A percentile compares a stretch with the other conserved stretches of the same genome.
These are phyloP conservation scores for Glyptemys insculpta DNA, from an alignment of 2,797 vertebrate genomes.

Conservation along the genomic window DNA sequence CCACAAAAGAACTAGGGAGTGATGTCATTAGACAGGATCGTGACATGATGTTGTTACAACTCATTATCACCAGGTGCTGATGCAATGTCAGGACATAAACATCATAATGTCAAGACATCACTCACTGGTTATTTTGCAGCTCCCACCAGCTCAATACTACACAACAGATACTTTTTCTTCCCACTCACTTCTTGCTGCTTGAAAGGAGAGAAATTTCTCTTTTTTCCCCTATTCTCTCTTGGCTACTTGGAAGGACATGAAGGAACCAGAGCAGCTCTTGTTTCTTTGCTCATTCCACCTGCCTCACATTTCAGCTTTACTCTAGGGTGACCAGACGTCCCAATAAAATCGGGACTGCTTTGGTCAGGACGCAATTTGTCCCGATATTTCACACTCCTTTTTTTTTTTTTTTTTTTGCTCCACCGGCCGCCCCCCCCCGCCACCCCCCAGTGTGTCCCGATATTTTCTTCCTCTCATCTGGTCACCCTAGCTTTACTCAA, in stretches of 20 bases:
- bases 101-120: constrained; percentile 56
- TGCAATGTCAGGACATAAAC: constrained; percentile 64
- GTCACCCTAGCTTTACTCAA: constrained; percentile 6
- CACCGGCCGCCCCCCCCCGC: too few relatives aligned
- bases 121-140: neutral
- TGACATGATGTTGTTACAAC: constrained; percentile 35
- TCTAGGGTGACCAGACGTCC: neutral
- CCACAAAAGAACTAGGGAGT: neutral
- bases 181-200: neutral
- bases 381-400: too few relatives aligned
- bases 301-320: constrained; percentile 15
- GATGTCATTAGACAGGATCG: constrained; percentile 15
- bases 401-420: too few relatives aligned
- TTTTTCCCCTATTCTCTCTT: constrained; percentile 9
- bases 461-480: too few relatives aligned
- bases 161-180: constrained; percentile 40
- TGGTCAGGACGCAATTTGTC: too few relatives aligned
- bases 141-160: constrained; percentile 40
- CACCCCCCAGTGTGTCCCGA: too few relatives aligned
- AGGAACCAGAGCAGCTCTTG: neutral
- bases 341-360: too few relatives aligned
- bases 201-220: constrained; percentile 23
- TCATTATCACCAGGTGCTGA: constrained; percentile 24
- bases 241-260: constrained; percentile 32
- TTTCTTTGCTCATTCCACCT: constrained; percentile 50